Conservation (phyloP, 1,140 invertebrate genomes). For the Leptinotarsa undecemlineata region DNA sequence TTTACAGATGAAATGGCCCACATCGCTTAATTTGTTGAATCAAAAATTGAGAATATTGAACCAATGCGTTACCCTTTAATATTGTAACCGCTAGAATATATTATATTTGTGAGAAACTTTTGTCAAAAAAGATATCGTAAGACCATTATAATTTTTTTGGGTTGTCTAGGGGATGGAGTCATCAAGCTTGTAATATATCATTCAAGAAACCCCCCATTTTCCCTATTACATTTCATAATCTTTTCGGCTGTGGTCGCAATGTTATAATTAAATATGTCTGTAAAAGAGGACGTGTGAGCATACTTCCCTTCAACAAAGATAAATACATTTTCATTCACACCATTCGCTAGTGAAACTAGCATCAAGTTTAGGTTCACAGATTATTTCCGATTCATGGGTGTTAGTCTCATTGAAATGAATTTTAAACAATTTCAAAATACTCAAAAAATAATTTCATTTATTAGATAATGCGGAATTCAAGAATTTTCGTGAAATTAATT, state of each 20-base stretch:
- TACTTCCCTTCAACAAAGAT: conserved; percentile 39
- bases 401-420: conserved; percentile 32
- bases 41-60: conserved; percentile 35
- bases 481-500: conserved; percentile 46
- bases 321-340: conserved; percentile 38
- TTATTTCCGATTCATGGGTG: conserved; percentile 36
- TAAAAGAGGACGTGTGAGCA: conserved; percentile 22
- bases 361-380: conserved; percentile 36
- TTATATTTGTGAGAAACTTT: conserved; percentile 47
- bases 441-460: conserved; percentile 13
- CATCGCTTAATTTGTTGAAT: conserved; percentile 36
- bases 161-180: conserved; percentile 49
- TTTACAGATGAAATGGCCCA: conserved; percentile 36
- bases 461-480: conserved; percentile 22
- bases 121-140: conserved; percentile 29
- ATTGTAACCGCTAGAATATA: conserved; percentile 30
- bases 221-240: conserved; percentile 42
- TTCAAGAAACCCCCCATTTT: conserved; percentile 43
- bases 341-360: conserved; percentile 20
- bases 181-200: conserved; percentile 52
- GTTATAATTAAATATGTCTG: conserved; percentile 32
- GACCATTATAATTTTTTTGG: conserved; percentile 53
- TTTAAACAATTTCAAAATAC: not conserved
- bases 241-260: conserved; percentile 34
- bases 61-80: conserved; percentile 12